Evolutionary conservation across 2,797 vertebrate species (phyloP).

Genomic region (Florisuga fusca): DNA sequence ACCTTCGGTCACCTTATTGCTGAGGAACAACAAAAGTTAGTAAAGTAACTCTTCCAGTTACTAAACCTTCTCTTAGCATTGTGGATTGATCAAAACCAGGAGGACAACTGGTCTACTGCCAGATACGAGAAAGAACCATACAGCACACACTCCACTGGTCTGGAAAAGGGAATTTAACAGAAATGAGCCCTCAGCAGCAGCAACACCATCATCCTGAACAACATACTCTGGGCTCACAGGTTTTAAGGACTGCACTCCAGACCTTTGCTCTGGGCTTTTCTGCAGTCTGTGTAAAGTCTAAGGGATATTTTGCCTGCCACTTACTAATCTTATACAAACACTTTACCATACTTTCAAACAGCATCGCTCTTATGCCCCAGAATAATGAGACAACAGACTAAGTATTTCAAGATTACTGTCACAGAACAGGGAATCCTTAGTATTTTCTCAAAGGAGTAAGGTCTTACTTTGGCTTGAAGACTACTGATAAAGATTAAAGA

Average conservation of each 20-base stretch:
- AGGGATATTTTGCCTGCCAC: background rate
- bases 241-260: background rate
- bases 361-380: background rate
- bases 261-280: background rate
- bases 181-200: background rate
- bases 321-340: background rate
- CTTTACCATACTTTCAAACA: background rate
- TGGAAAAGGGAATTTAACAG: rapidly evolving
- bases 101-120: background rate
- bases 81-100: background rate
- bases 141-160: rapidly evolving
- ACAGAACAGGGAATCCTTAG: background rate
- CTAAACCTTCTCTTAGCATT: background rate
- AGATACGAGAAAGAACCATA: background rate
- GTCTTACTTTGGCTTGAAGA: background rate
- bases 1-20: background rate
- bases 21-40: background rate
- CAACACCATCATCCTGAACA: background rate
- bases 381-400: background rate
- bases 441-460: background rate
- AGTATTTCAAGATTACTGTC: background rate
- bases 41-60: background rate
- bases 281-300: background rate
- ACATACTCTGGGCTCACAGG: rapidly evolving
- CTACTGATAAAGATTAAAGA: background rate